Base-by-base conservation (phyloP, 2,797 vertebrate genomes). In the Brachyalestes nurse region DNA sequence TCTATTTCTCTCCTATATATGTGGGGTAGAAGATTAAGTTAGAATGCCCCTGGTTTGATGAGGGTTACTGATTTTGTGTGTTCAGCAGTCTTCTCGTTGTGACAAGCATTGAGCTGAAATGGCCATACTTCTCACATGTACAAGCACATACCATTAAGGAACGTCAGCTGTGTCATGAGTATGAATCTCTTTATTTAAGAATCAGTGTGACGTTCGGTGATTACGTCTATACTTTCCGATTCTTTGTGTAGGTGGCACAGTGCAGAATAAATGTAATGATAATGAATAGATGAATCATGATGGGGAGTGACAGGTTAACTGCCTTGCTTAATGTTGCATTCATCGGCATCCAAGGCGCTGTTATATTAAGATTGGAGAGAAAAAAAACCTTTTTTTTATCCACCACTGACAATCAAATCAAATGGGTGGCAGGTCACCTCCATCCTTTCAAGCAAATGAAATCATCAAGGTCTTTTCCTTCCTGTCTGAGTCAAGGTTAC, bases 401-500 rank as follows among this genome's bases (percentile, higher is more conserved):
- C 47, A 53, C 62, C 58, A 51, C 67, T 72, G 45, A 71, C 38
- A 90, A 88, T 91, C 84, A 87, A 92, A 92, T 93, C 88, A 89
- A 89, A 91, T 84, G 77, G 89, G 86, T 87, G 86, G 72, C 83
- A 82, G 84, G 77, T 88, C 87, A 86, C 86, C 72, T 82, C 45
- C 72, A 75, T 90, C 88, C 91, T 91, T 89, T 92, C 88, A 91
- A 88, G 91, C 84, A 94, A 93, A 93, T 93, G 87, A 93, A 88
- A 91, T 87, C 69, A 65, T 72, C 67, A 4, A 64, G 34, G 75
- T 79, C 21, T 72, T 85, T 86, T 83, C 78, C 85, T 83, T 47
- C 83, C 58, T 77, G 87, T 62, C 64, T 61, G 47, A 80, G 40
- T 58, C 85, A 93, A 93, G 90, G 90, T 91, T 90, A 90, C 86